Evolutionary conservation across 2,888 invertebrate species (phyloP), one percentile per base, ranked within the genome.

Genomic region (Heliconius ismenius): DNA sequence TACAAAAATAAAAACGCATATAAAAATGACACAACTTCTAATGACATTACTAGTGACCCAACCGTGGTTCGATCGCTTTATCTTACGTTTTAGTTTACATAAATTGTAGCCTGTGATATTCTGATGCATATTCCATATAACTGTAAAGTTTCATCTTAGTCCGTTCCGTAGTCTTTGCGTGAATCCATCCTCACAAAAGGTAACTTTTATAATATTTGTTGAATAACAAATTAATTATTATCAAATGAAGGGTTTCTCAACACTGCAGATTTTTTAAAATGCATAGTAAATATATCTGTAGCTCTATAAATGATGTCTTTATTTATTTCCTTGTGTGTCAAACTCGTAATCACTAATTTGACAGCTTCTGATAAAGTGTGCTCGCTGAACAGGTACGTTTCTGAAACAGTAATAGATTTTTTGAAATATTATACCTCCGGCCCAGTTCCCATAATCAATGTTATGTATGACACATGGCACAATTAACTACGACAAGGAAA

Each of bases 261-360:
- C 0, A 83, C 85, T 18, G 92, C 92, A 0, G 93, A 86, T 69
- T 83, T 86, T 76, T 88, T 88, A 82, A 91, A 92, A 78, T 92
- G 91, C 60, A 87, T 81, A 0, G 87, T 87, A 21, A 90, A 70
- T 0, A 90, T 70, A 80, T 94, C 94, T 60, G 93, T 76, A 6
- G 85, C 77, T 1, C 91, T 85, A 80, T 86, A 89, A 0, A 85
- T 80, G 11, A 93, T 81, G 82, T 93, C 92, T 13, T 84, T 83
- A 82, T 89, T 90, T 54, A 92, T n/a, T 2, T 81, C 80, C 79
- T 84, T 81, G 84, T 88, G 86, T 15, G 86, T 83, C 75, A 91
- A 81, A 79, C 92, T 91, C 13, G 81, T 76, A 32, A 91, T 82
- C 0, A 85, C 77, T 77, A 90, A 83, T 3, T 76, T 74, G 0